These are phyloP conservation scores for Bedellia somnulentella DNA, from an alignment of 2,888 invertebrate species.

Conservation along the genomic window DNA sequence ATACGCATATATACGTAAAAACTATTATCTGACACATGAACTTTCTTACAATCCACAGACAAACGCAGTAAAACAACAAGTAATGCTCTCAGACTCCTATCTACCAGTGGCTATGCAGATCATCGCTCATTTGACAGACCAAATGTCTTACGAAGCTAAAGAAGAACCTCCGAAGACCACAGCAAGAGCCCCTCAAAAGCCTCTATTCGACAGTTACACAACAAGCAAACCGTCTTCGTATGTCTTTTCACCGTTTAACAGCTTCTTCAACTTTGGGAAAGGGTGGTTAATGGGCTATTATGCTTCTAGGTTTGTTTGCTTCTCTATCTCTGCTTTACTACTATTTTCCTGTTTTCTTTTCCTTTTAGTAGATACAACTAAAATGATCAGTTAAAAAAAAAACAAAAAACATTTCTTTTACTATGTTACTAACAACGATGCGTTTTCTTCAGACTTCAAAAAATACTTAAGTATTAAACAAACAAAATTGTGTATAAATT, in stretches of 20 bases:
- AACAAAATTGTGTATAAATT: too few relatives aligned
- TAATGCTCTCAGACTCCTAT: slow-evolving; percentile 62
- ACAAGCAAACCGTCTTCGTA: slow-evolving; percentile 11
- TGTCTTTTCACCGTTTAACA: too few relatives aligned
- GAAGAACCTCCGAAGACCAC: slow-evolving; percentile 15
- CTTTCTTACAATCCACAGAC: too few relatives aligned
- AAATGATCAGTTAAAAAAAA: too few relatives aligned
- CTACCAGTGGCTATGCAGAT: slow-evolving; percentile 71
- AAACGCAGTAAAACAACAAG: slow-evolving; percentile 44
- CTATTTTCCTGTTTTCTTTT: slow-evolving; percentile 4
- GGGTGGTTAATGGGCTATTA: slow-evolving; percentile 27
- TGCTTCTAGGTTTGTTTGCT: slow-evolving; percentile 21
- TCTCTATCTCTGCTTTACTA: slow-evolving; percentile 7
- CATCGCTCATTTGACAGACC: slow-evolving; percentile 62
- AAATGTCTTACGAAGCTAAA: slow-evolving; percentile 58
- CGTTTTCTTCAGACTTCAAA: too few relatives aligned
- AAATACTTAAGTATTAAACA: too few relatives aligned
- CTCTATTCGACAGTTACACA: slow-evolving; percentile 7
- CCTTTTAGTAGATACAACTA: slow-evolving; percentile 1
- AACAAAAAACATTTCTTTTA: too few relatives aligned
- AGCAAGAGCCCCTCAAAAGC: slow-evolving; percentile 27
- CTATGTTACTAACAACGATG: too few relatives aligned
- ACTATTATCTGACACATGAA: too few relatives aligned
- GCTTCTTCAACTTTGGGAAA: slow-evolving; percentile 7
- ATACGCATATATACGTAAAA: too few relatives aligned